Evolutionary conservation across 1,140 invertebrate species (phyloP).

Genomic region (Bombus cullumanus): DNA sequence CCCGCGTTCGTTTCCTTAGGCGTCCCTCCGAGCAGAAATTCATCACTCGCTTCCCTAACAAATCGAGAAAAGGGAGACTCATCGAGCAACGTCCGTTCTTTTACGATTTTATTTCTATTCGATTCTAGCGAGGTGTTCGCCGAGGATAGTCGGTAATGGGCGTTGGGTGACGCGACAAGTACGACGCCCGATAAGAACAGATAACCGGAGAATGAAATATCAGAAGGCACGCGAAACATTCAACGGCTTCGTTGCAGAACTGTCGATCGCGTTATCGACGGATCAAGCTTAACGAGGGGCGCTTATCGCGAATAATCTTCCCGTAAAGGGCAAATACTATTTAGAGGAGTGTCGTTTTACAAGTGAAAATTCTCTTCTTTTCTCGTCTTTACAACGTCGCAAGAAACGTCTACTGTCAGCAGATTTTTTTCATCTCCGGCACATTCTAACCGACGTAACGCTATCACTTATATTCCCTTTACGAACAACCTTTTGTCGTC

Average conservation of each 20-base stretch:
- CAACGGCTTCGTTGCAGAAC: neutral
- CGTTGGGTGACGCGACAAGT: slow-evolving; percentile 25
- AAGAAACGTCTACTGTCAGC: neutral
- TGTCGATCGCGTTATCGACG: slow-evolving; percentile 21
- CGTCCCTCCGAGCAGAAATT: slow-evolving; percentile 17
- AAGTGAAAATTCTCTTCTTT: neutral
- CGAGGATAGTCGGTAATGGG: neutral
- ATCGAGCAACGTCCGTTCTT: neutral
- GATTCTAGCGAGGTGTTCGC: neutral
- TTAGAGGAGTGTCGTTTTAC: neutral
- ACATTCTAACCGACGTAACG: neutral
- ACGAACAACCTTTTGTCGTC: neutral
- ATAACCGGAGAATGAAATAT: slow-evolving; percentile 35
- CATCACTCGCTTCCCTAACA: neutral
- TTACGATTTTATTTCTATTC: slow-evolving; percentile 12
- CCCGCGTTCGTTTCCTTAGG: slow-evolving; percentile 35
- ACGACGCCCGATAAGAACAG: slow-evolving; percentile 51
- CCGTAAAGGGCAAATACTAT: neutral
- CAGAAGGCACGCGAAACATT: slow-evolving; percentile 14
- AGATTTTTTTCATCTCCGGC: neutral
- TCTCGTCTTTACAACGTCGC: neutral
- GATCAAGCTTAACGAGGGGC: slow-evolving; percentile 19
- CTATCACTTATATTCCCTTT: slow-evolving; percentile 7
- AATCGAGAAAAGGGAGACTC: neutral
- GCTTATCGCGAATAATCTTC: slow-evolving; percentile 32